phyloP scores from a whole-genome alignment of 2,888 invertebrate genomes.

The Congeria kusceri region DNA sequence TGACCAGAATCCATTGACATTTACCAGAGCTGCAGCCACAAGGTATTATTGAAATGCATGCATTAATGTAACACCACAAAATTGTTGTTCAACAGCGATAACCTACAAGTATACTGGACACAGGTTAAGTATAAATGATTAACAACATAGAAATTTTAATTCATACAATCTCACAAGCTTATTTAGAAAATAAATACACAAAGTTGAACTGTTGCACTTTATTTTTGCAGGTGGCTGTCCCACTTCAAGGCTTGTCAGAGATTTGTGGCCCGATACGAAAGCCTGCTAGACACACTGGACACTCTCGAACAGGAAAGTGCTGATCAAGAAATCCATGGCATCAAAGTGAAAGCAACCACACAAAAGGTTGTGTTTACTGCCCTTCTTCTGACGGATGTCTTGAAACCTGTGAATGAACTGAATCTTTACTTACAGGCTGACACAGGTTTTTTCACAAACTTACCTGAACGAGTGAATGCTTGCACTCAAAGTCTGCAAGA shows the following conservation, averaged over 20 bases:
- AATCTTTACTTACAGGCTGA: no score
- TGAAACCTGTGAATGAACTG: no score
- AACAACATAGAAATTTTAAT: neutral
- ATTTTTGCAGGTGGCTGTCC: neutral
- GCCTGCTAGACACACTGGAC: neutral
- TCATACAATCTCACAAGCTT: neutral
- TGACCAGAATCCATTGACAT: slow-evolving; percentile 34
- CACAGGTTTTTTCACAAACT: neutral
- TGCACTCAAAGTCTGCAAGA: neutral
- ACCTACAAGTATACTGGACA: neutral
- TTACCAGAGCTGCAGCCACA: slow-evolving; percentile 42
- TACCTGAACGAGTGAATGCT: neutral
- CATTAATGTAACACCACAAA: neutral
- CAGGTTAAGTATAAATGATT: neutral
- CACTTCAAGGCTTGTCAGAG: neutral
- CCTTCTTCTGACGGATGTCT: no score
- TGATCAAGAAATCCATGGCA: neutral
- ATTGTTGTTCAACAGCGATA: neutral
- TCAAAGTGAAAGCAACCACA: neutral
- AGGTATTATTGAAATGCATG: slow-evolving; percentile 5
- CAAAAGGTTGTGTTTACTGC: neutral
- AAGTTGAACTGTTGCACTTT: neutral
- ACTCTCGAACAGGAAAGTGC: neutral
- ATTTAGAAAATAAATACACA: neutral
- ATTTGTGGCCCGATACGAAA: neutral